phyloP scores from a whole-genome alignment of 2,797 vertebrate species.

The Melanotaenia pygmaea region DNA sequence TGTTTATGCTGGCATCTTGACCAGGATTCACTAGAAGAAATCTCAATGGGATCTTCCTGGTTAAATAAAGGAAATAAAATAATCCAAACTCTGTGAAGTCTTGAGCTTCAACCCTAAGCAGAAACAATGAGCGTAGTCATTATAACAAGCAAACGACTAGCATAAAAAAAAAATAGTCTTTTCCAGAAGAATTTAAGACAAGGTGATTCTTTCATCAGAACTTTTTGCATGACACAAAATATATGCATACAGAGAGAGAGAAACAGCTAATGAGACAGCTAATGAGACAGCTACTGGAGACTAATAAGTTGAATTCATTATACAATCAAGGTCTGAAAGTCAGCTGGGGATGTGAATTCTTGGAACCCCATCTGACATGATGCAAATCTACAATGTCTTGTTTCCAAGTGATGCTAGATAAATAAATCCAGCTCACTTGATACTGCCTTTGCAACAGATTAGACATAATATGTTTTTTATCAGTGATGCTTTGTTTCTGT shows the following conservation, averaged over 20 bases:
- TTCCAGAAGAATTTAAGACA: conserved; percentile 44
- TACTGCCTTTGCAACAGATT: conserved; percentile 4
- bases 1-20: too few relatives aligned
- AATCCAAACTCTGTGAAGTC: neutral
- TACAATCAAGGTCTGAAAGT: conserved; percentile 62
- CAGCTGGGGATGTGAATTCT: conserved; percentile 45
- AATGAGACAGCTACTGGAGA: conserved; percentile 68
- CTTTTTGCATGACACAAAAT: conserved; percentile 48
- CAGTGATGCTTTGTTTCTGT: neutral
- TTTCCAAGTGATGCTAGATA: conserved; percentile 28
- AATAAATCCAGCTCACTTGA: conserved; percentile 21
- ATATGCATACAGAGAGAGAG: conserved; percentile 51
- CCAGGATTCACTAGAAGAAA: too few relatives aligned
- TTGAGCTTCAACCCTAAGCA: conserved; percentile 17
- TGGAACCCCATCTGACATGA: conserved; percentile 34
- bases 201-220: conserved; percentile 23
- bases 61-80: too few relatives aligned
- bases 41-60: too few relatives aligned
- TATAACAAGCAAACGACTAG: neutral
- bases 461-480: neutral
- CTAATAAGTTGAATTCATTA: conserved; percentile 72
- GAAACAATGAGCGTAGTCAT: conserved; percentile 7
- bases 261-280: conserved; percentile 56
- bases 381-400: conserved; percentile 27
- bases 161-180: conserved; percentile 18